phyloP scores from a whole-genome alignment of 1,140 invertebrate genomes.

The Drosophila bifasciata region DNA sequence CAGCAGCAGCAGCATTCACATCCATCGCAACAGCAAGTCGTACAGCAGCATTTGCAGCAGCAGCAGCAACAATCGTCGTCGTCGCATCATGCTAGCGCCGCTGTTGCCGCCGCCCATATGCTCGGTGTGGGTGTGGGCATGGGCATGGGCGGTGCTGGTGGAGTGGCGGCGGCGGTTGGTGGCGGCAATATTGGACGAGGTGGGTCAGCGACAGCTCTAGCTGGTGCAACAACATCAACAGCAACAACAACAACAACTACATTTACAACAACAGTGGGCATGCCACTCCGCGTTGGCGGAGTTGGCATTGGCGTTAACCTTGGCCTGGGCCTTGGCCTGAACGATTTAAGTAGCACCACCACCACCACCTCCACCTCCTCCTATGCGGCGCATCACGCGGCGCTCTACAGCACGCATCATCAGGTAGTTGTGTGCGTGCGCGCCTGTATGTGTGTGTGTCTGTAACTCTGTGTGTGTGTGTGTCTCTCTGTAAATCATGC shows the following conservation, averaged over 20 bases:
- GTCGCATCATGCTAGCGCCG: slow-evolving; percentile 58
- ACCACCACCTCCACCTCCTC: slow-evolving; percentile 48
- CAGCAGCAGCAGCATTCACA: slow-evolving; percentile 36
- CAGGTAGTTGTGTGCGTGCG: slow-evolving; percentile 73
- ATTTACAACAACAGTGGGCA: slow-evolving; percentile 62
- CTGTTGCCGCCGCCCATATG: slow-evolving; percentile 63
- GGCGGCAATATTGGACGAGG: slow-evolving; percentile 67
- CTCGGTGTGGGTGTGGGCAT: slow-evolving; percentile 42
- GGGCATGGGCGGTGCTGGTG: slow-evolving; percentile 36
- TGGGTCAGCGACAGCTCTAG: slow-evolving; percentile 70
- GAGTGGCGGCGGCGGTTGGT: slow-evolving; percentile 28
- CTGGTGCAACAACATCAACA: slow-evolving; percentile 47
- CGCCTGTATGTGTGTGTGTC: slow-evolving; percentile 36
- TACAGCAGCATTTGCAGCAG: slow-evolving; percentile 49
- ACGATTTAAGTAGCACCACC: slow-evolving; percentile 75
- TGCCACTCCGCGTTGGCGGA: slow-evolving; percentile 23
- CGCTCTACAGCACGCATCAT: slow-evolving; percentile 78
- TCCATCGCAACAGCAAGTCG: slow-evolving; percentile 19
- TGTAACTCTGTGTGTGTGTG: slow-evolving; percentile 42
- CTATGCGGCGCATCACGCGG: slow-evolving; percentile 70
- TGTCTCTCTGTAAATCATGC: slow-evolving; percentile 29
- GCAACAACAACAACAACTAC: slow-evolving; percentile 62
- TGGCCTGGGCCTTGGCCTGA: slow-evolving; percentile 20
- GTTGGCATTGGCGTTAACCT: slow-evolving; percentile 56
- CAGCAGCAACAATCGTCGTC: slow-evolving; percentile 28